These are phyloP conservation scores for Plemyria rubiginata DNA, from an alignment of 2,888 invertebrate genomes.

Conservation along the genomic window DNA sequence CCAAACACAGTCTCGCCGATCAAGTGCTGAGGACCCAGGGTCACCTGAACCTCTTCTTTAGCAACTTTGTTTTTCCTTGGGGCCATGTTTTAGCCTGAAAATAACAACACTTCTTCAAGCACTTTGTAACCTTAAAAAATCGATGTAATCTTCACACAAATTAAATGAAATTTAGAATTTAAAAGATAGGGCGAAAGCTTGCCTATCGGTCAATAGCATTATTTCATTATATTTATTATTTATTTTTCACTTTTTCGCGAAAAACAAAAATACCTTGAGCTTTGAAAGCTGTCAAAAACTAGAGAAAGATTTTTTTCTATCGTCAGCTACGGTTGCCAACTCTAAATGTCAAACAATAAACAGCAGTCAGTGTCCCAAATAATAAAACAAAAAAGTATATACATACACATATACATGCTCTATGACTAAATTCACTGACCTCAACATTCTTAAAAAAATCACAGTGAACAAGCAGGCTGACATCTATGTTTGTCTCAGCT, in stretches of 20 bases:
- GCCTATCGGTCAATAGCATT: slow-evolving; percentile 41
- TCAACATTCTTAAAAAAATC: no score
- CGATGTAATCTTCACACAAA: slow-evolving; percentile 63
- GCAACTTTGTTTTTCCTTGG: slow-evolving; percentile 98
- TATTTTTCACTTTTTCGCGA: slow-evolving; percentile 50
- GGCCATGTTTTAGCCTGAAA: slow-evolving; percentile 90
- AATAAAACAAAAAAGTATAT: no score
- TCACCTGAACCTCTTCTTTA: slow-evolving; percentile 98
- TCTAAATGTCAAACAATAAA: neutral
- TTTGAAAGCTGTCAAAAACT: slow-evolving; percentile 81
- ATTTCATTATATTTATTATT: slow-evolving; percentile 52
- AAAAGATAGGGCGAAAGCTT: slow-evolving; percentile 28
- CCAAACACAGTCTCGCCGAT: slow-evolving; percentile 99
- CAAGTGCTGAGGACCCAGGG: slow-evolving; percentile 97
- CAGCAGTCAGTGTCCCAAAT: no score
- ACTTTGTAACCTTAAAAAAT: slow-evolving; percentile 76
- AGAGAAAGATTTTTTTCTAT: slow-evolving; percentile 62
- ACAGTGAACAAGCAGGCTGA: no score
- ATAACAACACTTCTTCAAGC: slow-evolving; percentile 71
- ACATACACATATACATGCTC: no score
- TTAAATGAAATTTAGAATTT: slow-evolving; percentile 35
- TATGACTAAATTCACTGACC: no score
- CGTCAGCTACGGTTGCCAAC: slow-evolving; percentile 20
- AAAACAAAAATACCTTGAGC: slow-evolving; percentile 75
- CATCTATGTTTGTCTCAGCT: no score